Evolutionary conservation across 1,140 invertebrate genomes (phyloP).

Genomic region (Gryllus bimaculatus): DNA sequence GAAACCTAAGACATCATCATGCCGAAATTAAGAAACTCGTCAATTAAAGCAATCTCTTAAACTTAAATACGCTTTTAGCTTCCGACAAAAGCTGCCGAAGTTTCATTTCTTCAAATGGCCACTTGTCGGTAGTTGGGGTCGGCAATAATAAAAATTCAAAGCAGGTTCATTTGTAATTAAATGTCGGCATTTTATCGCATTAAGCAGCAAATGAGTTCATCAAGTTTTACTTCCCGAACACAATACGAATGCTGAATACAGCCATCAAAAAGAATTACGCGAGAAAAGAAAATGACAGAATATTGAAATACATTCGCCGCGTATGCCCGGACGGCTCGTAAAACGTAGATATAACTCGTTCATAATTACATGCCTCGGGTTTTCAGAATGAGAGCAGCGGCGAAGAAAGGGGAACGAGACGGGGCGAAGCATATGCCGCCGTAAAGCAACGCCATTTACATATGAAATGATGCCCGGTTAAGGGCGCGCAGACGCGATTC

Average conservation of each 20-base stretch:
- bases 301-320: background rate
- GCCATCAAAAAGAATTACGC: constrained; percentile 1
- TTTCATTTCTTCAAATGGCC: constrained; percentile 1
- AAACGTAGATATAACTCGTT: background rate
- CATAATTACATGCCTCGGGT: constrained; percentile 3
- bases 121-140: background rate
- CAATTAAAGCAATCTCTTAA: background rate
- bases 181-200: background rate
- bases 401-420: background rate
- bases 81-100: background rate
- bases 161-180: constrained; percentile 1
- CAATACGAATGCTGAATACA: constrained; percentile 1
- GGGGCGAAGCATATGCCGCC: background rate
- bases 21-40: background rate
- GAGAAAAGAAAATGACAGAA: background rate
- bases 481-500: background rate
- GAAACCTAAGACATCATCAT: background rate
- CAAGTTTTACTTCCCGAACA: background rate
- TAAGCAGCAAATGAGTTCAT: constrained; percentile 1
- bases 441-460: background rate
- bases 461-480: background rate
- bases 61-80: background rate
- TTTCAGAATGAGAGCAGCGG: background rate
- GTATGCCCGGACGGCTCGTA: background rate
- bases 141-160: background rate